phyloP scores from a whole-genome alignment of 2,888 invertebrate genomes.

The Megaustenia siamemsis region DNA sequence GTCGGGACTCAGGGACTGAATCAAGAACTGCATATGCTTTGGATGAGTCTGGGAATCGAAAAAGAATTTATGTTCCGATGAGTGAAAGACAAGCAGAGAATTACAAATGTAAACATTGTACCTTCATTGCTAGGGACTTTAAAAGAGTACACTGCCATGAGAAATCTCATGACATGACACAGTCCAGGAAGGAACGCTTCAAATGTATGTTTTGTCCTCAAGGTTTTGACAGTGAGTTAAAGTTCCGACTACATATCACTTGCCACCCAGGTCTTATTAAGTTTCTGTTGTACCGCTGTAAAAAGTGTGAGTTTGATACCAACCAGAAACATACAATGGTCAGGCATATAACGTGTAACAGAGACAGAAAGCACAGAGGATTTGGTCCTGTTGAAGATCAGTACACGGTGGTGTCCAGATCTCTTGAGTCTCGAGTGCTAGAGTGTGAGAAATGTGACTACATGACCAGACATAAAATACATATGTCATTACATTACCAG shows the following conservation, averaged over 20 bases:
- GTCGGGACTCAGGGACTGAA: not conserved
- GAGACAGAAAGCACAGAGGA: slow-evolving; percentile 55
- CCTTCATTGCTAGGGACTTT: slow-evolving; percentile 60
- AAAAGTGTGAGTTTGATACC: slow-evolving; percentile 60
- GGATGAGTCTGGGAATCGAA: slow-evolving; percentile 41
- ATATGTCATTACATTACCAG: slow-evolving; percentile 59
- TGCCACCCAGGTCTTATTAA: slow-evolving; percentile 63
- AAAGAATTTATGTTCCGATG: slow-evolving; percentile 50
- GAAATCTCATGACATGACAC: slow-evolving; percentile 59
- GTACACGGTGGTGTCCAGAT: slow-evolving; percentile 56
- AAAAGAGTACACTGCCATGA: slow-evolving; percentile 59
- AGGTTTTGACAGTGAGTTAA: slow-evolving; percentile 59
- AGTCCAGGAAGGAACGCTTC: slow-evolving; percentile 59
- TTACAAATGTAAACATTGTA: slow-evolving; percentile 59
- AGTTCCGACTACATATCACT: slow-evolving; percentile 59
- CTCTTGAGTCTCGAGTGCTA: slow-evolving; percentile 58
- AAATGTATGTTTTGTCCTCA: slow-evolving; percentile 63
- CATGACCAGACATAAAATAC: slow-evolving; percentile 61
- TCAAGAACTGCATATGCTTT: slow-evolving; percentile 8
- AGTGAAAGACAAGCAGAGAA: slow-evolving; percentile 56
- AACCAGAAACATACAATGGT: slow-evolving; percentile 60
- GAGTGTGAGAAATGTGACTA: slow-evolving; percentile 60
- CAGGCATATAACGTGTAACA: slow-evolving; percentile 56
- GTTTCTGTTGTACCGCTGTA: slow-evolving; percentile 58
- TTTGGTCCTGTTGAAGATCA: slow-evolving; percentile 55